Percentiles rank a stretch among this genome's conserved stretches.
Conservation (phyloP, 2,888 invertebrate species). For the Malthinus flaveolus region DNA sequence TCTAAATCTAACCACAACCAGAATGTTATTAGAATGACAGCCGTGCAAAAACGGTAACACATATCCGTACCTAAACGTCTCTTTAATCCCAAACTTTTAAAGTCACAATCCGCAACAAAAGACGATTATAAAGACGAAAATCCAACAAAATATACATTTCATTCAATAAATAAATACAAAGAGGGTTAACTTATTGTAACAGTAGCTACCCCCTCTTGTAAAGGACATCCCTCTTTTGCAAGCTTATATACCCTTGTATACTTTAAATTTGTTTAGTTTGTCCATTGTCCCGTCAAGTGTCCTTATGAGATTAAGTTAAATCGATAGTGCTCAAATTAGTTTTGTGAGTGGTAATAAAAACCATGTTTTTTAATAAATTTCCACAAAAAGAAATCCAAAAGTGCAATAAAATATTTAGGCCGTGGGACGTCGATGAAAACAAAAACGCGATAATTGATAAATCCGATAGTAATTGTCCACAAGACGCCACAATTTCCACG, state of each 20-base stretch:
- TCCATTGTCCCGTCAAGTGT: conserved; percentile 45
- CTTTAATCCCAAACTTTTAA: conserved; percentile 40
- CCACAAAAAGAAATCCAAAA: conserved; percentile 13
- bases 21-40: conserved; percentile 48
- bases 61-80: conserved; percentile 33
- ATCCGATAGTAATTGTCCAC: conserved; percentile 47
- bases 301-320: conserved; percentile 29
- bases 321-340: conserved; percentile 20
- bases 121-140: conserved; percentile 41
- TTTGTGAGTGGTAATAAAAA: conserved; percentile 23
- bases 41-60: conserved; percentile 52
- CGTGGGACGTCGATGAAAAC: conserved; percentile 34
- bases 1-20: conserved; percentile 49
- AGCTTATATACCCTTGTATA: conserved; percentile 48
- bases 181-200: conserved; percentile 53
- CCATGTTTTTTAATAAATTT: conserved; percentile 23
- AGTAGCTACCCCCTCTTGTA: conserved; percentile 51
- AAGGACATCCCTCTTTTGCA: conserved; percentile 48
- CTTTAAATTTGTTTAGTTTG: conserved; percentile 50
- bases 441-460: conserved; percentile 30
- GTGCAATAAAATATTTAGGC: conserved; percentile 39
- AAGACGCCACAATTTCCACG: conserved; percentile 63
- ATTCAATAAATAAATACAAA: conserved; percentile 51
- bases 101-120: conserved; percentile 31
- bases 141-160: conserved; percentile 49